Base-by-base conservation (phyloP, 2,888 invertebrate species). In the Barypeithes pellucidus region DNA sequence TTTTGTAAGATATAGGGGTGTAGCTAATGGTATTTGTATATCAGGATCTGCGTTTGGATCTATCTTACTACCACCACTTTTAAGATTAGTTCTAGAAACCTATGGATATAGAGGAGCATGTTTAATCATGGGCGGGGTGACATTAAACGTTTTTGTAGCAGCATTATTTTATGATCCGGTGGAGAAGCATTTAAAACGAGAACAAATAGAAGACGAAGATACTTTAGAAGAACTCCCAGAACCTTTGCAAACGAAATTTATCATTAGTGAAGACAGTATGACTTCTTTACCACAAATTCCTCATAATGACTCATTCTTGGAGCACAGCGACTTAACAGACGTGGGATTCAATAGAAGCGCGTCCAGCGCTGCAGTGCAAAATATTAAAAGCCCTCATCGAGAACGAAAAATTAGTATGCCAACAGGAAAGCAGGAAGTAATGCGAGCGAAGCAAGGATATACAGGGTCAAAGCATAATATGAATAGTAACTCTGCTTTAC, bases 1-100 rank as follows among this genome's bases (percentile, higher is more conserved):
- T 86, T 95, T 95, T 85, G 91, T 93, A 47, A 89, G 91, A 57
- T 86, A 92, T 9, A 88, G 95, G 52, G 95, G 95, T 0, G 88
- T 95, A 12, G 95, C 95, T 50, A 95, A 95, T 85, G 95, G 95
- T 0, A 90, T 95, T 20, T 95, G 95, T 80, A 95, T 95, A 87
- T 95, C 95, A 0, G 95, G 95, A 14, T 94, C 94, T 79, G 95
- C 95, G 0, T 89, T 95, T 77, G 95, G 95, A 12, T 94, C 94
- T 50, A 95, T 95, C 80, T 92, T 95, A 69, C 88, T 95, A 78
- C 95, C 95, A 43, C 95, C 95, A 0, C 88, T 94, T 62, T 87
- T 95, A 75, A 87, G 93, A 63, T 87, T 90, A 79, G 87, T 95
- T 69, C 86, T 95, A 16, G 91, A 91, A 81, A 88, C 88, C 0